phyloP scores from a whole-genome alignment of 2,888 invertebrate species.

The Papilio demoleus region DNA sequence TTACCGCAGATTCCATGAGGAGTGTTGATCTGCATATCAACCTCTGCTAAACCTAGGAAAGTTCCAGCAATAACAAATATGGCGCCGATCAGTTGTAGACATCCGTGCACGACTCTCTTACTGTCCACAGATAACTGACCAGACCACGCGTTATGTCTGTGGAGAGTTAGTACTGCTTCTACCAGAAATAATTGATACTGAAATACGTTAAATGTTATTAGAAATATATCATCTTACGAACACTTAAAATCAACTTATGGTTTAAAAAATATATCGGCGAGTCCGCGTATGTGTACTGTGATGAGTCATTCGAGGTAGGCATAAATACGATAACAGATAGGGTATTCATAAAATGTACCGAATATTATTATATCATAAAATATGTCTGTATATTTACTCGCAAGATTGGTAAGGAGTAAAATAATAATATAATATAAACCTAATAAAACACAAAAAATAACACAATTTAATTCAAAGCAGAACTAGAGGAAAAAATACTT shows the following conservation, averaged over 20 bases:
- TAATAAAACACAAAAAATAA: no score
- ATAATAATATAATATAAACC: no score
- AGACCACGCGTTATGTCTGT: conserved; percentile 79
- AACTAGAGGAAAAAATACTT: no score
- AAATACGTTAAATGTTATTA: conserved; percentile 18
- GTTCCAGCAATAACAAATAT: conserved; percentile 79
- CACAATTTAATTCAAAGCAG: no score
- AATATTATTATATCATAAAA: no score
- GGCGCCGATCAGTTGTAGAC: conserved; percentile 79
- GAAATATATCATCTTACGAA: background rate
- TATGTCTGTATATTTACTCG: background rate
- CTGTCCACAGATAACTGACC: conserved; percentile 68
- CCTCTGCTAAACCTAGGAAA: conserved; percentile 71
- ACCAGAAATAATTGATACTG: conserved; percentile 80
- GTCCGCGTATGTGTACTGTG: background rate
- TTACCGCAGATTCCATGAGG: conserved; percentile 79
- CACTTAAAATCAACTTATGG: background rate
- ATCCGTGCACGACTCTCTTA: conserved; percentile 78
- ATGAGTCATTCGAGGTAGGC: background rate
- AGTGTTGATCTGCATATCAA: conserved; percentile 62
- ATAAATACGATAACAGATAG: background rate
- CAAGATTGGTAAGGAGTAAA: background rate
- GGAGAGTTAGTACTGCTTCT: conserved; percentile 76
- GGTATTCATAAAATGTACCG: background rate
- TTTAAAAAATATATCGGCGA: background rate